Percentiles rank a stretch among this genome's conserved stretches.
phyloP scores from a whole-genome alignment of 2,113 vertebrate genomes.

The Rhinolophus ferrumequinum region DNA sequence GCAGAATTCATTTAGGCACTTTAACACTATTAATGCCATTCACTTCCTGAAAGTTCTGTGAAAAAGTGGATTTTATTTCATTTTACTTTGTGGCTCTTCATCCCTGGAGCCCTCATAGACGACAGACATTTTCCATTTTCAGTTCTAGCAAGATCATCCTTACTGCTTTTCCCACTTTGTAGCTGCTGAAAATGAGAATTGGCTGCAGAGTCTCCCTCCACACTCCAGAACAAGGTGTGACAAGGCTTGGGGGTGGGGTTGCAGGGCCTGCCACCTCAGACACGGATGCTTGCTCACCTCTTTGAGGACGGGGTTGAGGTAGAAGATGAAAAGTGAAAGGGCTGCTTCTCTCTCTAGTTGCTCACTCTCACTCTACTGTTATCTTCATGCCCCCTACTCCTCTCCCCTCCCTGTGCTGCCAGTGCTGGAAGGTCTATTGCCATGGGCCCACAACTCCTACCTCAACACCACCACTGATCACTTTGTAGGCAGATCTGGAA shows the following conservation, averaged over 20 bases:
- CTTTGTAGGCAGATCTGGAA: neutral
- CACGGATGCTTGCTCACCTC: rapidly evolving
- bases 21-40: conserved; percentile 56
- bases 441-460: neutral
- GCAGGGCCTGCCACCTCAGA: neutral
- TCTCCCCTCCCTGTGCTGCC: neutral
- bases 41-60: neutral
- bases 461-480: rapidly evolving
- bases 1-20: neutral
- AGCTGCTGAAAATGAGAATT: neutral
- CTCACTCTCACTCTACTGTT: neutral
- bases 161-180: neutral
- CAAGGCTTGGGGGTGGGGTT: neutral
- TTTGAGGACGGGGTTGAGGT: neutral
- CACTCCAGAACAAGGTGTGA: neutral
- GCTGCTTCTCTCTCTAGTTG: rapidly evolving
- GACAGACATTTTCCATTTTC: neutral
- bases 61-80: conserved; percentile 43
- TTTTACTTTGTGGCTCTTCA: neutral
- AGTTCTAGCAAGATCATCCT: neutral
- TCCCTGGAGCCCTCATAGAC: neutral
- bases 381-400: too few relatives aligned
- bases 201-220: neutral
- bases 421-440: neutral
- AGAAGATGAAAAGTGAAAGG: neutral